phyloP scores from a whole-genome alignment of 2,888 invertebrate species.

The Ephialtes manifestator region DNA sequence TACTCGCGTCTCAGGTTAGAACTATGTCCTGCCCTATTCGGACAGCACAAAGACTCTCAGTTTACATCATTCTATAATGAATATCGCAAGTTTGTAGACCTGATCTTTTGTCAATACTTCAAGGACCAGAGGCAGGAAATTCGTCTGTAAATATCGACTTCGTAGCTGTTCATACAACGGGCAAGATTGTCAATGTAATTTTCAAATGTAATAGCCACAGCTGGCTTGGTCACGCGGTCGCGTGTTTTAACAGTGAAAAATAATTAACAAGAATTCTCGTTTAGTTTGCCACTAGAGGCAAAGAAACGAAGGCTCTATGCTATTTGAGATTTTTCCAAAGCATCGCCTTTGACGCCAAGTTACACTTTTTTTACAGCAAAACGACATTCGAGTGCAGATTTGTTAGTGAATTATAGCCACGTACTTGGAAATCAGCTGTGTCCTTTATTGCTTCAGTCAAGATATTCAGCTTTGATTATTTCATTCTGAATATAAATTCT shows the following conservation, averaged over 20 bases:
- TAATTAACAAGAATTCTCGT: no score
- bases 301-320: background rate
- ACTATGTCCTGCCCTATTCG: no score
- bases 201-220: no score
- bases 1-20: no score
- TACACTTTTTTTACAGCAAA: background rate
- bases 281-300: background rate
- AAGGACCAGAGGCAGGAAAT: no score
- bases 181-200: no score
- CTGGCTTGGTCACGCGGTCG: no score
- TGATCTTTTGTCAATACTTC: no score
- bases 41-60: no score
- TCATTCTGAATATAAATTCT: background rate
- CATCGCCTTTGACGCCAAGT: background rate
- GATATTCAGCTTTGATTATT: constrained; percentile 2
- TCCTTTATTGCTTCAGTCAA: background rate
- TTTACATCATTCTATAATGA: no score
- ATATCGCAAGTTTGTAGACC: no score
- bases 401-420: background rate
- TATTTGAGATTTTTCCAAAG: background rate
- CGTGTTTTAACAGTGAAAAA: no score
- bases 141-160: background rate
- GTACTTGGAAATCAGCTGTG: background rate
- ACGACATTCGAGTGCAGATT: background rate
- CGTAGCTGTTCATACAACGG: background rate